Evolutionary conservation across 2,113 vertebrate species (phyloP).

Genomic region (Pomatorhinus ruficollis): DNA sequence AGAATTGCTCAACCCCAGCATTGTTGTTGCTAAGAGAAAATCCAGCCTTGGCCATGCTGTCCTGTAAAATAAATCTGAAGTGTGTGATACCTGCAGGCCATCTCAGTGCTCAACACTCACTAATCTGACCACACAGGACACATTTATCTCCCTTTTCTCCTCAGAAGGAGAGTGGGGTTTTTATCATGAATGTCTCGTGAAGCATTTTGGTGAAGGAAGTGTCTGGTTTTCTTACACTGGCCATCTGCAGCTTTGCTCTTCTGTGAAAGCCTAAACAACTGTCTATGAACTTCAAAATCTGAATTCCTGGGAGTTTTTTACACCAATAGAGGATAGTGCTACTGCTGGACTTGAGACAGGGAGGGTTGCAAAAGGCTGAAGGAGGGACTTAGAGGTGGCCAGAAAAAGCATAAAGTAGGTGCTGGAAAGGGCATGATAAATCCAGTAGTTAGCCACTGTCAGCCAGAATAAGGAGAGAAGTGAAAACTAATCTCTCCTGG

Average conservation of each 20-base stretch:
- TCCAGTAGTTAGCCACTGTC: constrained; percentile 39
- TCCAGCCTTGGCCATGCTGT: background rate
- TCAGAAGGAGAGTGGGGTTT: background rate
- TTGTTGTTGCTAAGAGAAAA: constrained; percentile 31
- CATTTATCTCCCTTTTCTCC: constrained; percentile 38
- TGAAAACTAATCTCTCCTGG: constrained; percentile 23
- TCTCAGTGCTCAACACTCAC: background rate
- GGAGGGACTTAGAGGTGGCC: background rate
- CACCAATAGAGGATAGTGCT: background rate
- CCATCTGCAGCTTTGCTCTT: background rate
- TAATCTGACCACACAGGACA: background rate
- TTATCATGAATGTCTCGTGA: background rate
- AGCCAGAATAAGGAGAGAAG: constrained; percentile 2
- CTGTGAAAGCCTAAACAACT: background rate
- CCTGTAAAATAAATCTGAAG: constrained; percentile 33
- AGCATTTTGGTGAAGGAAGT: background rate
- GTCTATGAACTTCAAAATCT: background rate
- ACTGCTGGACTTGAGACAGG: background rate
- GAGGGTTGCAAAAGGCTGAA: background rate
- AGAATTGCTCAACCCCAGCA: constrained; percentile 1
- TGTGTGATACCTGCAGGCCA: background rate
- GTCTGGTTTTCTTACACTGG: background rate
- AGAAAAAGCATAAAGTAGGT: background rate
- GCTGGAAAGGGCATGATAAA: constrained; percentile 46
- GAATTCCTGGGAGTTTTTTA: background rate